phyloP scores from a whole-genome alignment of 2,797 vertebrate genomes.

The Simalia tracyae region DNA sequence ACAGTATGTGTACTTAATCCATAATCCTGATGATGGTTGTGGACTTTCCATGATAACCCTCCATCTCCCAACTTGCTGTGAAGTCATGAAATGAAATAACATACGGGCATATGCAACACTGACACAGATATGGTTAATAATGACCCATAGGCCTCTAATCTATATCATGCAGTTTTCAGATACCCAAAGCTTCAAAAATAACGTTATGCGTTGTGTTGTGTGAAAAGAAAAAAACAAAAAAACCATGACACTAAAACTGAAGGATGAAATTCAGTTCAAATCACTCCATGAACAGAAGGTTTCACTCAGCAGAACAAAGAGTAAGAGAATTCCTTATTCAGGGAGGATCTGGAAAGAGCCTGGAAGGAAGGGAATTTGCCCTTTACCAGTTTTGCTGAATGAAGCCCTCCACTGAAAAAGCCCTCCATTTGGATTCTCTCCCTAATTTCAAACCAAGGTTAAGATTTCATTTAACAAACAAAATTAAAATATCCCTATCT shows the following conservation, averaged over 20 bases:
- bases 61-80: neutral
- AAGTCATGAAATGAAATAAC: neutral
- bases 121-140: neutral
- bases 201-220: constrained; percentile 37
- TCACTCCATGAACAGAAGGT: neutral
- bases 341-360: neutral
- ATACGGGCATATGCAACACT: neutral
- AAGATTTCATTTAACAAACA: constrained; percentile 11
- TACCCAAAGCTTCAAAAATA: constrained; percentile 18
- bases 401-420: neutral
- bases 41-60: neutral
- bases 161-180: neutral
- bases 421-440: neutral
- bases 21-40: neutral
- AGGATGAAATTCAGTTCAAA: neutral
- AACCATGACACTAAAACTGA: neutral
- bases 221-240: neutral
- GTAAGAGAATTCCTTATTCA: neutral
- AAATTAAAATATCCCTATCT: constrained; percentile 34
- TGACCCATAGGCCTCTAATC: neutral
- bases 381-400: neutral
- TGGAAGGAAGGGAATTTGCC: neutral
- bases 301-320: neutral
- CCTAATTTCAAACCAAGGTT: constrained; percentile 18
- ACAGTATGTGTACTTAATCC: neutral